Evolutionary conservation across 64 coral and sea anemone species (phyloP).

Genomic region (Astreopora myriophthalma): DNA sequence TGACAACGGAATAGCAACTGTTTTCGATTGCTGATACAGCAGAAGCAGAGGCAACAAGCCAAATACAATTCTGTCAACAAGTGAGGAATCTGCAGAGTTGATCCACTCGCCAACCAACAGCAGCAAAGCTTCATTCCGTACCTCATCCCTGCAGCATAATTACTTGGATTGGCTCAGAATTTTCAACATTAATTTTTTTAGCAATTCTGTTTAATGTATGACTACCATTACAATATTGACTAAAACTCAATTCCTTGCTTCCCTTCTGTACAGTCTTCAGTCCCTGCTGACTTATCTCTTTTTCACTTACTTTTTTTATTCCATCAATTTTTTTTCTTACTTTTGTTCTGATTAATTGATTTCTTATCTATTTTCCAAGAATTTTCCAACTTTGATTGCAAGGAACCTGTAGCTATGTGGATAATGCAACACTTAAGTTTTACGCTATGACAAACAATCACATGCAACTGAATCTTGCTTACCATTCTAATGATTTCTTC

Average conservation of each 20-base stretch:
- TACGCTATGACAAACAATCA: no score
- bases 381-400: no score
- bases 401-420: no score
- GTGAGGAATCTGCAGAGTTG: neutral
- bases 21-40: slow-evolving; percentile 31
- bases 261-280: no score
- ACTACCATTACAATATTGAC: neutral
- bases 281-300: no score
- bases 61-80: slow-evolving; percentile 68
- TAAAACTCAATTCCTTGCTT: no score
- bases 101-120: slow-evolving; percentile 42
- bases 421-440: no score
- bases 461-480: neutral
- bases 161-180: neutral
- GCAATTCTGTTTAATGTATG: neutral
- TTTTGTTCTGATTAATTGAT: no score
- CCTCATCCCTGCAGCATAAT: slow-evolving; percentile 60
- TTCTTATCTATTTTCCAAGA: no score
- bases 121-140: slow-evolving; percentile 46
- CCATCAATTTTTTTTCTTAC: no score
- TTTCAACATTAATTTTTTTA: neutral
- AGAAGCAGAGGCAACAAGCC: slow-evolving; percentile 42
- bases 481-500: slow-evolving; percentile 1
- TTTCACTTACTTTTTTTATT: no score
- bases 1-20: slow-evolving; percentile 39